Percentiles rank a stretch among this genome's conserved stretches.
Conservation (phyloP, 2,113 vertebrate genomes). For the Rattus rattus region DNA sequence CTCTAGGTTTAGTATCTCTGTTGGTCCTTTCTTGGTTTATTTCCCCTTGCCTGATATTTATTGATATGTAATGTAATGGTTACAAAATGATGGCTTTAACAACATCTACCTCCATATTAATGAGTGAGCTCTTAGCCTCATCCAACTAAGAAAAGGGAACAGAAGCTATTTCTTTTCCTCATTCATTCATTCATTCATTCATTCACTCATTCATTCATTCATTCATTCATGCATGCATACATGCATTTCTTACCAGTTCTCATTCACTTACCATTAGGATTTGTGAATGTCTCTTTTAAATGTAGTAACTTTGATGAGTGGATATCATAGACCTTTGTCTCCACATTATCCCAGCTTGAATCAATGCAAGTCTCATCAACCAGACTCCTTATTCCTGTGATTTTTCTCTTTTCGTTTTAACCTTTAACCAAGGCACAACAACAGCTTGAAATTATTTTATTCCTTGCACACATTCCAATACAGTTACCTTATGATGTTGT, state of each 20-base stretch:
- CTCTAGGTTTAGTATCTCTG: neutral
- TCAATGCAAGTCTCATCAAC: neutral
- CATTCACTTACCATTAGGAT: neutral
- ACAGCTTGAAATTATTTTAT: neutral
- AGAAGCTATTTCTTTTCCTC: neutral
- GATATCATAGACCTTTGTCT: neutral
- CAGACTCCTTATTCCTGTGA: neutral
- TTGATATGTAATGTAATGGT: neutral
- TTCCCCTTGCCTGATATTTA: neutral
- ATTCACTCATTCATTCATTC: neutral
- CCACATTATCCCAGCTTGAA: neutral
- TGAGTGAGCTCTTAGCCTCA: neutral
- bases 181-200: neutral
- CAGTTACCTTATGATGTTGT: neutral
- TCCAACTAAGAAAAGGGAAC: neutral
- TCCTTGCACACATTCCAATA: neutral
- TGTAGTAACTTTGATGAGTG: neutral
- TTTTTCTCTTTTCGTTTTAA: neutral
- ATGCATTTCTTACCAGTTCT: too few relatives aligned
- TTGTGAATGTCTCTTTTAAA: neutral
- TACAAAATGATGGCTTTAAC: neutral
- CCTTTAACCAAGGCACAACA: neutral
- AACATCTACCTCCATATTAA: neutral
- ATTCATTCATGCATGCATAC: too few relatives aligned
- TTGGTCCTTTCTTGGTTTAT: neutral